These are phyloP conservation scores for Geophilus truncorum DNA, from an alignment of 2,888 invertebrate genomes.

Conservation along the genomic window DNA sequence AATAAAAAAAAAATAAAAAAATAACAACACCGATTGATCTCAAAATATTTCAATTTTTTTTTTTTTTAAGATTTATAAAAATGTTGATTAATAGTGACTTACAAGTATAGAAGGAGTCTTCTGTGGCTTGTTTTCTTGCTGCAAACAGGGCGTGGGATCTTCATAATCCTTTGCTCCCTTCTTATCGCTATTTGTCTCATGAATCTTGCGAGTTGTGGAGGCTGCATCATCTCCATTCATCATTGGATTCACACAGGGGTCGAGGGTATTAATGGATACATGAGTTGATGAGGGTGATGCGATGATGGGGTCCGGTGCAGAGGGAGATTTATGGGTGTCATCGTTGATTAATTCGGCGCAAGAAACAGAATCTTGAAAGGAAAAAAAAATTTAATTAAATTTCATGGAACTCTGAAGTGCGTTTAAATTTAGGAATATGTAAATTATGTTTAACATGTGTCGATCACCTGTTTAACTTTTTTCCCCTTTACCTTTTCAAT, in stretches of 20 bases:
- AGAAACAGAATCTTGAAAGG: background rate
- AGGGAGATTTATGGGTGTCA: background rate
- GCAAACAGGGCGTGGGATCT: background rate
- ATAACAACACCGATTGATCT: too few relatives aligned
- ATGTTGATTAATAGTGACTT: background rate
- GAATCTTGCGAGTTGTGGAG: background rate
- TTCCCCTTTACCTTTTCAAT: too few relatives aligned
- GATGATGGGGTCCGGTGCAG: background rate
- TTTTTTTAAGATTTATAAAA: background rate
- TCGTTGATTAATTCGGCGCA: background rate
- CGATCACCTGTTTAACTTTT: background rate
- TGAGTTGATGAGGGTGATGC: background rate
- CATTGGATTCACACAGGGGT: background rate
- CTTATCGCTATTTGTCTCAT: constrained; percentile 1
- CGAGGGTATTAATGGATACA: background rate
- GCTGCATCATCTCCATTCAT: background rate
- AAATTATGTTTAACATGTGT: background rate
- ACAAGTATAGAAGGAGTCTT: background rate
- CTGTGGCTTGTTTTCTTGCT: background rate
- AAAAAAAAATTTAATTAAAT: background rate
- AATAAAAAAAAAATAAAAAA: background rate
- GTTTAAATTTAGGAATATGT: background rate
- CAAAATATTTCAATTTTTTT: background rate
- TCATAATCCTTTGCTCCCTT: background rate
- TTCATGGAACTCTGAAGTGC: too few relatives aligned